These are phyloP conservation scores for Lates japonicus DNA, from an alignment of 2,797 vertebrate species.

Conservation along the genomic window DNA sequence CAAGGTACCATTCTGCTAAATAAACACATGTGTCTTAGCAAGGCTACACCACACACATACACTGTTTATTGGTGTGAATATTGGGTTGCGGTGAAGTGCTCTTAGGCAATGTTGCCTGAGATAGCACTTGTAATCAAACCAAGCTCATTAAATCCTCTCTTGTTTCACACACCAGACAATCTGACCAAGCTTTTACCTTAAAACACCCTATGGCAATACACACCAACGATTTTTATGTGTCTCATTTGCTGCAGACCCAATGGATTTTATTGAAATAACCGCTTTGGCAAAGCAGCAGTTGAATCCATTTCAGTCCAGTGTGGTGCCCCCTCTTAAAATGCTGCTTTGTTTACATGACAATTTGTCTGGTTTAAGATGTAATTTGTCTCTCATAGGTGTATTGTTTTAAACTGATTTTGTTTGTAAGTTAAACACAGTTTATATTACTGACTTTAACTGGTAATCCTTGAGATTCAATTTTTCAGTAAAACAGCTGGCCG, in stretches of 20 bases:
- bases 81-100: not conserved
- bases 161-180: constrained; percentile 30
- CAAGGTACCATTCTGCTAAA: not conserved
- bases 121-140: constrained; percentile 27
- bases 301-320: not conserved
- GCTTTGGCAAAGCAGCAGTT: not conserved
- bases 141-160: constrained; percentile 27
- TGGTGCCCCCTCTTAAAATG: not conserved
- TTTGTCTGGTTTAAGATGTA: constrained; percentile 1
- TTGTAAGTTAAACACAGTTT: not conserved
- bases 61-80: constrained; percentile 24
- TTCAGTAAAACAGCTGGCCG: not conserved
- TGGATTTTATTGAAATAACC: not conserved
- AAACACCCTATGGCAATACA: constrained; percentile 13
- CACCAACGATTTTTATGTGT: not conserved
- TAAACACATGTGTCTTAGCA: constrained; percentile 7
- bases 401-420: not conserved
- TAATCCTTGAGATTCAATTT: not conserved
- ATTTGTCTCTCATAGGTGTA: not conserved
- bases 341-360: not conserved
- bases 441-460: not conserved
- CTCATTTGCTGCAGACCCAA: not conserved
- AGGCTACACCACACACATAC: constrained; percentile 3
- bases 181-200: constrained; percentile 21
- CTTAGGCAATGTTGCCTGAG: not conserved